Conservation (phyloP, 2,113 vertebrate genomes). For the Xiphophorus hellerii region DNA sequence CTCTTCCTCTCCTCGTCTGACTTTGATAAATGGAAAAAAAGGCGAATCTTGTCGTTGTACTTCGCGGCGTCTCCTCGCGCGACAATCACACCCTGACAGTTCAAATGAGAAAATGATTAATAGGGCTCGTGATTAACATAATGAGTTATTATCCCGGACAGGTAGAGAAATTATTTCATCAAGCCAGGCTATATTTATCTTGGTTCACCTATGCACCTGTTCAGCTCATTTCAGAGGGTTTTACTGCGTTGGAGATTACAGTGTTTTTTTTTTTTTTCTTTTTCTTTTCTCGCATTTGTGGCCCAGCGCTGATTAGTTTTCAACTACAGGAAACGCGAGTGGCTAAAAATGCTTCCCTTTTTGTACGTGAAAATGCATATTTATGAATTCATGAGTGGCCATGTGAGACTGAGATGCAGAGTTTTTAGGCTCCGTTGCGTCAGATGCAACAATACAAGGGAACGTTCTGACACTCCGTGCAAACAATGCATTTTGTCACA, state of each 20-base stretch:
- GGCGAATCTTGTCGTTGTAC: slow-evolving; percentile 51
- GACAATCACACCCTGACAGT: slow-evolving; percentile 74
- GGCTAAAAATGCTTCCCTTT: slow-evolving; percentile 53
- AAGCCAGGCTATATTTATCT: slow-evolving; percentile 77
- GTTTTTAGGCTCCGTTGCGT: slow-evolving; percentile 1
- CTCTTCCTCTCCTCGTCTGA: slow-evolving; percentile 12
- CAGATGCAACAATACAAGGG: slow-evolving; percentile 1
- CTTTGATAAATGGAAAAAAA: slow-evolving; percentile 70
- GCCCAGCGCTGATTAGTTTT: slow-evolving; percentile 65
- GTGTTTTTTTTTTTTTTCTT: slow-evolving; percentile 19
- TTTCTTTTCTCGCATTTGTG: slow-evolving; percentile 22
- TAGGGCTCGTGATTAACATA: slow-evolving; percentile 75
- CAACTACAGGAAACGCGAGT: slow-evolving; percentile 50
- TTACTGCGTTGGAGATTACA: slow-evolving; percentile 66
- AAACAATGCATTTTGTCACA: not conserved
- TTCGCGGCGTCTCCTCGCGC: slow-evolving; percentile 53
- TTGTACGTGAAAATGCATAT: slow-evolving; percentile 58
- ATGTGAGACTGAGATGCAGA: slow-evolving; percentile 26
- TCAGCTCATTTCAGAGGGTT: slow-evolving; percentile 61
- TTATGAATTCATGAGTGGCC: slow-evolving; percentile 54
- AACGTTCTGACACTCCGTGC: not conserved
- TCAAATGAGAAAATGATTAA: slow-evolving; percentile 81
- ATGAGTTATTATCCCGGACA: slow-evolving; percentile 79
- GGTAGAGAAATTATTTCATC: slow-evolving; percentile 78
- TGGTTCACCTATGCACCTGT: slow-evolving; percentile 76